These are phyloP conservation scores for Crocuta crocuta DNA, from an alignment of 2,113 vertebrate genomes.

Conservation along the genomic window DNA sequence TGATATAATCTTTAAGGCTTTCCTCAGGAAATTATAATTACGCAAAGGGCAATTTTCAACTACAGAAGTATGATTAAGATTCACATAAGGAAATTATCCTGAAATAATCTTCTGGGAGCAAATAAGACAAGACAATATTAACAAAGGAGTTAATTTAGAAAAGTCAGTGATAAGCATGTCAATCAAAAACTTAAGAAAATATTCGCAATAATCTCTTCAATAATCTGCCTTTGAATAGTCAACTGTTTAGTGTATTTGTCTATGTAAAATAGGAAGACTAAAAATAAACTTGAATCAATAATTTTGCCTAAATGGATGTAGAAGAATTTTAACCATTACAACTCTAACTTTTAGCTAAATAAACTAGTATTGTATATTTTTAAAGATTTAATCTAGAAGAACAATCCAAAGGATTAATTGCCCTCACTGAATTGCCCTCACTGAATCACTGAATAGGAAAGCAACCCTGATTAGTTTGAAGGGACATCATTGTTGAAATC, in stretches of 20 bases:
- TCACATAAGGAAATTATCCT: not conserved
- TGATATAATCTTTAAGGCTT: not conserved
- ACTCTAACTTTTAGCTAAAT: not conserved
- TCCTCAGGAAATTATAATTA: slow-evolving; percentile 11
- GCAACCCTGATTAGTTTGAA: not conserved
- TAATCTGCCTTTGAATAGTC: not conserved
- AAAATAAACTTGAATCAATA: not conserved
- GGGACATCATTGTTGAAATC: not conserved
- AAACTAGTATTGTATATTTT: not conserved
- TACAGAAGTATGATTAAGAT: not conserved
- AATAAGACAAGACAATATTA: not conserved
- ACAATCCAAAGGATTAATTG: not conserved
- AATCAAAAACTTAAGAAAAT: not conserved
- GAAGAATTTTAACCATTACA: not conserved
- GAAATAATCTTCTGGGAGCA: not conserved
- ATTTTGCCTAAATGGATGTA: not conserved
- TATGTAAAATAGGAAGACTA: not conserved
- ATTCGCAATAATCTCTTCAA: not conserved
- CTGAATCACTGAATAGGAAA: not conserved
- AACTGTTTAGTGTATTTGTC: not conserved
- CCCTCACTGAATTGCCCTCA: not conserved
- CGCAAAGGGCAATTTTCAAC: not conserved
- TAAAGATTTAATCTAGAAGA: not conserved
- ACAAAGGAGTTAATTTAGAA: not conserved
- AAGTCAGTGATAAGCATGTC: not conserved